These are phyloP conservation scores for Bos javanicus DNA, from an alignment of 2,113 vertebrate genomes.

Conservation along the genomic window DNA sequence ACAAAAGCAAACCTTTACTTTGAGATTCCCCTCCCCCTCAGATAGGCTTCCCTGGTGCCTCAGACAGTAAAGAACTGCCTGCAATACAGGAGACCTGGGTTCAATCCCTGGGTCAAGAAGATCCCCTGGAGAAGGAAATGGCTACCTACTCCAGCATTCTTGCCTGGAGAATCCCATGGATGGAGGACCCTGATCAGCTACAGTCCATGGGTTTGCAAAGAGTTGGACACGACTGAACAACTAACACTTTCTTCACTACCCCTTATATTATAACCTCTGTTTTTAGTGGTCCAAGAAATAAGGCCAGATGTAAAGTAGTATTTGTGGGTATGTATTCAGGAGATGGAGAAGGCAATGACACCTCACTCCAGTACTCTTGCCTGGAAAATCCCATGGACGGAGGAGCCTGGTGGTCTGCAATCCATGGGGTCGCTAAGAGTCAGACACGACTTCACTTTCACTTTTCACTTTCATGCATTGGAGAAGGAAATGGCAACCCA, in stretches of 20 bases:
- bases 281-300: neutral
- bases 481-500: too few relatives aligned
- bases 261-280: neutral
- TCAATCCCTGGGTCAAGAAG: neutral
- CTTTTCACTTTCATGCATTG: too few relatives aligned
- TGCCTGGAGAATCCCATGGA: neutral
- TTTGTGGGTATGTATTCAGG: neutral
- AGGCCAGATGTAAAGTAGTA: neutral
- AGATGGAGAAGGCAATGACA: neutral
- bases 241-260: neutral
- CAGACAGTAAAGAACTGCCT: neutral
- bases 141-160: neutral
- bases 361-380: too few relatives aligned
- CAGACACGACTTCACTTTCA: too few relatives aligned
- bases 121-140: neutral
- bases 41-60: neutral
- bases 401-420: too few relatives aligned
- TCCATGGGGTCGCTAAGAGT: too few relatives aligned
- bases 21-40: neutral
- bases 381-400: too few relatives aligned
- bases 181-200: neutral
- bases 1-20: neutral
- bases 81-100: neutral
- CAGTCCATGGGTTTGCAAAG: neutral
- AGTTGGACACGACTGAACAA: neutral